These are phyloP conservation scores for Potamarius usumacintae DNA, from an alignment of 2,113 vertebrate genomes.

Conservation along the genomic window DNA sequence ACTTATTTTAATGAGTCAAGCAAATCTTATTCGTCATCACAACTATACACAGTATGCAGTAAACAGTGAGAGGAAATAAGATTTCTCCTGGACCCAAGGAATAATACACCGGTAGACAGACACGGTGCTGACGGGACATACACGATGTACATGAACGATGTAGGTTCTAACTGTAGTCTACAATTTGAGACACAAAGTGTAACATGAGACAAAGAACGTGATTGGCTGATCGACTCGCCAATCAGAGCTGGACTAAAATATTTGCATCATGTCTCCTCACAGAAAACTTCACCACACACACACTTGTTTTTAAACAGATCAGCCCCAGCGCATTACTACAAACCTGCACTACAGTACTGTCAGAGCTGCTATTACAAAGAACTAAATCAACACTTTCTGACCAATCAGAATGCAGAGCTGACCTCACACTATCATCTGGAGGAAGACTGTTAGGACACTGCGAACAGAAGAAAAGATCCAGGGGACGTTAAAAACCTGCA, in stretches of 20 bases:
- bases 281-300: not conserved
- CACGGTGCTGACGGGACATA: too few relatives aligned
- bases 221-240: not conserved
- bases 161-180: too few relatives aligned
- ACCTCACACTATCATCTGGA: slow-evolving; percentile 12
- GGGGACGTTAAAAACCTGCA: not conserved
- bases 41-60: too few relatives aligned
- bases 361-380: not conserved
- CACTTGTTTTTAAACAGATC: not conserved
- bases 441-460: not conserved
- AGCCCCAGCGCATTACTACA: not conserved
- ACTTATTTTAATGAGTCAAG: not conserved
- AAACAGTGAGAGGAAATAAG: too few relatives aligned
- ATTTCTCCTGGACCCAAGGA: too few relatives aligned
- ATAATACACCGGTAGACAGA: too few relatives aligned
- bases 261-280: not conserved
- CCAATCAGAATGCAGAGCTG: not conserved
- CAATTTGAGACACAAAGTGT: not conserved
- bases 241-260: not conserved
- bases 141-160: too few relatives aligned
- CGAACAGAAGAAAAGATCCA: not conserved
- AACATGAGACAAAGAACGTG: not conserved
- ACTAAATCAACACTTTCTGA: not conserved
- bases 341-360: not conserved
- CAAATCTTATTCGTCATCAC: too few relatives aligned